Evolutionary conservation across 2,113 vertebrate genomes (phyloP).

Genomic region (Hylia prasina): DNA sequence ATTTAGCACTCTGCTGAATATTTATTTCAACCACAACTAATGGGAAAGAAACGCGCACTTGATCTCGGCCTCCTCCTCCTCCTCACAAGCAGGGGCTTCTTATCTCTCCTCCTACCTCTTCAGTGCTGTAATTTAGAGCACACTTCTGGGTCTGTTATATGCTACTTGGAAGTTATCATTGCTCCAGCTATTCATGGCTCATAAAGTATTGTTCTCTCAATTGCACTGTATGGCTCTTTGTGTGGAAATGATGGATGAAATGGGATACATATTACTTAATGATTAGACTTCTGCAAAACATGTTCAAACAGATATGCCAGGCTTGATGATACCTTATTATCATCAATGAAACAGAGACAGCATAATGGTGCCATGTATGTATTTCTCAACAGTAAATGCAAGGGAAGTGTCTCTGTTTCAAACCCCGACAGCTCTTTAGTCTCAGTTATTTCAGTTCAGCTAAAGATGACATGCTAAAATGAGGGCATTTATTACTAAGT

Average conservation of each 20-base stretch:
- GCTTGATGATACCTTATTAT: slow-evolving; percentile 48
- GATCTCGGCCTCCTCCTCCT: neutral
- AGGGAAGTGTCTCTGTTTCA: slow-evolving; percentile 16
- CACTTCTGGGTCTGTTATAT: neutral
- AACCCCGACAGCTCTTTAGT: slow-evolving; percentile 1
- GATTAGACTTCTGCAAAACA: slow-evolving; percentile 46
- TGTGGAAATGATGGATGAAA: slow-evolving; percentile 38
- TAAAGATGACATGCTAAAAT: slow-evolving; percentile 47
- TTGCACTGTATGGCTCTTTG: neutral
- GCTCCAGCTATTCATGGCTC: slow-evolving; percentile 27
- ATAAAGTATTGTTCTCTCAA: slow-evolving; percentile 35
- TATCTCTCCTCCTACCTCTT: neutral
- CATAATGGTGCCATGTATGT: slow-evolving; percentile 12
- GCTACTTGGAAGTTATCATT: neutral
- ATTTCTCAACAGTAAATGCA: slow-evolving; percentile 21
- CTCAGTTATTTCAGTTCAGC: slow-evolving; percentile 52
- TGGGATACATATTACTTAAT: slow-evolving; percentile 41
- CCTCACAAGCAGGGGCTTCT: neutral
- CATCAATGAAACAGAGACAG: slow-evolving; percentile 16
- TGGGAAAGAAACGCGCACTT: neutral
- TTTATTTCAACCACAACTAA: neutral
- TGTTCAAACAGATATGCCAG: slow-evolving; percentile 41
- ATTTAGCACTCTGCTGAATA: neutral
- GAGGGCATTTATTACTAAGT: slow-evolving; percentile 59
- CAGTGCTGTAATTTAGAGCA: neutral